phyloP scores from a whole-genome alignment of 2,888 invertebrate genomes.

The Diarsia brunnea region DNA sequence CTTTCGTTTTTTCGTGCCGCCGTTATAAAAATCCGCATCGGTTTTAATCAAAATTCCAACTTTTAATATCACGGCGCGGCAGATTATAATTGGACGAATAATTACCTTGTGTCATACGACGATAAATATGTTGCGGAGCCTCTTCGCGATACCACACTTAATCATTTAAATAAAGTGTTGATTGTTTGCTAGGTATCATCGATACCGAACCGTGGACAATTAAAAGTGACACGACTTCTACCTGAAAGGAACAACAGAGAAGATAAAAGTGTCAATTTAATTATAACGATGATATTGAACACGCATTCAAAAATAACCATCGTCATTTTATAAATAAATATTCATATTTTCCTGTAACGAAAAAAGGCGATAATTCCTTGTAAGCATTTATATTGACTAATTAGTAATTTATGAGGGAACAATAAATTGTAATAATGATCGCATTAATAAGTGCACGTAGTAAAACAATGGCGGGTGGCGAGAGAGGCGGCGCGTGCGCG shows the following conservation, averaged over 20 bases:
- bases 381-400: constrained; percentile 28
- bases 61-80: constrained; percentile 83
- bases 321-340: constrained; percentile 7
- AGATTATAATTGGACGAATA: constrained; percentile 85
- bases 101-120: constrained; percentile 82
- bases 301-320: constrained; percentile 17
- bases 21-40: constrained; percentile 87
- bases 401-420: constrained; percentile 45
- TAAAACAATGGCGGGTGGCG: constrained; percentile 70
- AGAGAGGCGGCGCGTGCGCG: constrained; percentile 68
- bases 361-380: constrained; percentile 17
- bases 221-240: constrained; percentile 44
- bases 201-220: constrained; percentile 34
- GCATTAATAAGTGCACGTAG: constrained; percentile 41
- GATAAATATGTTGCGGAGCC: constrained; percentile 75
- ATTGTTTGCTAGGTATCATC: constrained; percentile 34
- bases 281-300: not conserved
- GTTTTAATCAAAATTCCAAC: constrained; percentile 88
- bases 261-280: constrained; percentile 11
- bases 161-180: constrained; percentile 72
- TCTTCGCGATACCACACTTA: constrained; percentile 72
- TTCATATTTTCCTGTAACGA: constrained; percentile 16
- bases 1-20: constrained; percentile 83
- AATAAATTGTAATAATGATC: constrained; percentile 55
- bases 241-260: constrained; percentile 19